Percentiles rank a stretch among this genome's conserved stretches.
Evolutionary conservation across 2,113 vertebrate genomes (phyloP).

Genomic region (Lota lota): DNA sequence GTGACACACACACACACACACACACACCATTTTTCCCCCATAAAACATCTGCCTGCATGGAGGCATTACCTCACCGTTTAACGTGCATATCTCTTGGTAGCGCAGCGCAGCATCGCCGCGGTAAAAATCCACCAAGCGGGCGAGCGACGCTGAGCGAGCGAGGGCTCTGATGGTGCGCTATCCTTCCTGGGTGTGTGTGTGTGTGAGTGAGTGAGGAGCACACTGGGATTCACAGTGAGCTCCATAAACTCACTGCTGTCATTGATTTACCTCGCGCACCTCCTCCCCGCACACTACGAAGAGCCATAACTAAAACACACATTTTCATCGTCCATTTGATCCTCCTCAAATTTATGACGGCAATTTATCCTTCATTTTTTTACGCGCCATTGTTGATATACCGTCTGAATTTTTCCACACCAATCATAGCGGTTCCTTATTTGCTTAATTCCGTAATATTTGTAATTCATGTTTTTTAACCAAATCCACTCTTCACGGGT

Average conservation of each 20-base stretch:
- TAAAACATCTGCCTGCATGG: constrained; percentile 39
- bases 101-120: not conserved
- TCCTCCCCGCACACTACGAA: not conserved
- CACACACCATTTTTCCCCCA: constrained; percentile 22
- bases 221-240: constrained; percentile 17
- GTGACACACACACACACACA: constrained; percentile 12
- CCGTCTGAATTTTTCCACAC: not conserved
- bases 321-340: not conserved
- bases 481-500: not conserved
- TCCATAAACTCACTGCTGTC: constrained; percentile 21
- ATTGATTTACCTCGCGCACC: constrained; percentile 11
- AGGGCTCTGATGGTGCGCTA: constrained; percentile 29
- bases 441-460: too few relatives aligned
- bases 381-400: not conserved
- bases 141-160: constrained; percentile 3
- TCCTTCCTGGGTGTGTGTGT: constrained; percentile 1
- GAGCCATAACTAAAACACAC: not conserved
- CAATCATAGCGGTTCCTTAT: not conserved
- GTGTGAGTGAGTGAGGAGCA: constrained; percentile 10
- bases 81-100: constrained; percentile 25
- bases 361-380: not conserved
- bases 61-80: constrained; percentile 24
- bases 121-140: constrained; percentile 40
- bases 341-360: too few relatives aligned
- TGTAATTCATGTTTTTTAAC: too few relatives aligned